Evolutionary conservation across 1,140 invertebrate species (phyloP), one percentile per base, ranked within the genome.

Genomic region (Coptotermes formosanus): DNA sequence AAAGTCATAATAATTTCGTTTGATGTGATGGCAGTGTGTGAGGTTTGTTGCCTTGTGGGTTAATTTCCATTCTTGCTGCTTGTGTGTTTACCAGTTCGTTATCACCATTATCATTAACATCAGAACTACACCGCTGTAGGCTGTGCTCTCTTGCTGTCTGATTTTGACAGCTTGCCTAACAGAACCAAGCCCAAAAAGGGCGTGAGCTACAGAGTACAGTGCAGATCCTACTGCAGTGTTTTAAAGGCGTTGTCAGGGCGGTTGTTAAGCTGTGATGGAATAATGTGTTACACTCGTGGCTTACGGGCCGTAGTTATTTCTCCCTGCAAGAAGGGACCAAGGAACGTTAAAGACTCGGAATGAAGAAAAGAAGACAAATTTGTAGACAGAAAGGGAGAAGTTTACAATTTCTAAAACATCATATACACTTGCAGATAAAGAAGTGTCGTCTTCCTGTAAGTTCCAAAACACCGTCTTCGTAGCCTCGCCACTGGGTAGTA

Each of bases 11-110:
- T 55, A 12, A 25, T n/a, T 75, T 25, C 14, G 64, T 75, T 75
- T 75, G 64, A 75, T 75, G 64, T 75, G 64, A 75, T 75, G 64
- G 64, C n/a, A 75, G n/a, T 75, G 64, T 30, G 14, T 75, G 64
- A 75, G 64, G n/a, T 25, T n/a, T 75, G 64, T 75, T 75, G 64
- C 64, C 64, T 75, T 75, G 6, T 75, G 64, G 64, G 64, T 75
- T 75, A 75, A 75, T 75, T 75, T 75, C n/a, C 64, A 25, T 75
- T n/a, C 64, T 75, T 75, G 64, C 11, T 75, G 64, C 64, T 75
- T 75, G 64, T 75, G 64, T 75, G 30, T 75, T 75, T 75, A 75
- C 64, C 64, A 75, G 64, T 75, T 75, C 64, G 30, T 75, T 75
- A 75, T 30, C n/a, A 75, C 0, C 64, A 75, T 75, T 30, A 75